Evolutionary conservation across 2,797 vertebrate genomes (phyloP).

Genomic region (Hafferia zeledoni): DNA sequence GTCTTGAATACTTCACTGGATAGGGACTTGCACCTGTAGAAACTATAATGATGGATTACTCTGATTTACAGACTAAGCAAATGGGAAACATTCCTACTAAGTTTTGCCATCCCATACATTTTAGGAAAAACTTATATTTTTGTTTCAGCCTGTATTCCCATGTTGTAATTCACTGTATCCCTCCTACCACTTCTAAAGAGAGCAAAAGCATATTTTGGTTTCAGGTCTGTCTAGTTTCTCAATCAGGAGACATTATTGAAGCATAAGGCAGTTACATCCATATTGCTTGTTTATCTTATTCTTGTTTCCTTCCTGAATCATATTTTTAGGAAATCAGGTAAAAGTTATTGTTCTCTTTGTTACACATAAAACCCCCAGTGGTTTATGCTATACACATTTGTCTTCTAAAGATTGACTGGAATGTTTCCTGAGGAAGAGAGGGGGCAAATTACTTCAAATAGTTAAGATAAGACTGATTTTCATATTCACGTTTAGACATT

Average conservation of each 20-base stretch:
- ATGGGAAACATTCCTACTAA: background rate
- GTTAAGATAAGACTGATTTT: background rate
- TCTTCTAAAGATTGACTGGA: background rate
- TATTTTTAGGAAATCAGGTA: background rate
- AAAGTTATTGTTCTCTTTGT: background rate
- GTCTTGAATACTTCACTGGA: background rate
- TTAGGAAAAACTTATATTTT: fast-evolving
- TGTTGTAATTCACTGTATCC: background rate
- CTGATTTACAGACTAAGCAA: background rate
- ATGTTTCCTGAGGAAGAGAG: background rate
- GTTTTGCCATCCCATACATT: background rate
- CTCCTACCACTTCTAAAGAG: background rate
- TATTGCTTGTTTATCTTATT: background rate
- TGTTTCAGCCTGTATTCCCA: background rate
- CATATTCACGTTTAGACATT: background rate
- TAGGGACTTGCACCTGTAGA: background rate
- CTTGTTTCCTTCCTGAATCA: background rate
- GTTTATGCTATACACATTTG: background rate
- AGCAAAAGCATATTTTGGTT: background rate
- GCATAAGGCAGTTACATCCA: background rate
- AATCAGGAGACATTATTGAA: background rate
- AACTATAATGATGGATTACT: background rate
- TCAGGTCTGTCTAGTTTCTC: background rate
- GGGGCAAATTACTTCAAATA: fast-evolving
- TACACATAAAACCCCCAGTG: background rate